Evolutionary conservation across 2,888 invertebrate genomes (phyloP).

Genomic region (Drosophila atroscutellata): DNA sequence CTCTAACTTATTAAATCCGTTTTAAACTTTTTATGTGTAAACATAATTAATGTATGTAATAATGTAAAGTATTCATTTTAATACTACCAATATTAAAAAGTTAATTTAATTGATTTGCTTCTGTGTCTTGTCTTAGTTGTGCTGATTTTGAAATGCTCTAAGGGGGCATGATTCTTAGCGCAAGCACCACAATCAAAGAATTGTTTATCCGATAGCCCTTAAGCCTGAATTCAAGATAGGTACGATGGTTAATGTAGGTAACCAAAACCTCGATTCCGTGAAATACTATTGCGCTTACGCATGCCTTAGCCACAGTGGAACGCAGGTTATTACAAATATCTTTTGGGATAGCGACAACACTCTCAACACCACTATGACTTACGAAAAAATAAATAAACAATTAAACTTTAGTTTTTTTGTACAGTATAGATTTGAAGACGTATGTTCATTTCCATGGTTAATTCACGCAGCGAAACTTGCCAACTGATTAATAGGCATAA

Average conservation of each 20-base stretch:
- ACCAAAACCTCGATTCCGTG: background rate
- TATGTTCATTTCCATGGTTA: background rate
- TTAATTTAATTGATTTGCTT: background rate
- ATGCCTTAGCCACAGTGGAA: no score
- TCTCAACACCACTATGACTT: background rate
- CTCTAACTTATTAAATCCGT: background rate
- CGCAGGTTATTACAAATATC: background rate
- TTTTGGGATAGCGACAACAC: background rate
- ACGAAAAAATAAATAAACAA: background rate
- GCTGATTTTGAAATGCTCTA: background rate
- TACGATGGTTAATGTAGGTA: background rate
- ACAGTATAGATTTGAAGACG: background rate
- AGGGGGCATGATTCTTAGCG: background rate
- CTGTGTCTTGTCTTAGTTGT: background rate
- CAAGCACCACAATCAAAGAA: background rate
- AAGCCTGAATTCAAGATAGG: background rate
- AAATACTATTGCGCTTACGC: background rate
- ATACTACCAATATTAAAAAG: background rate
- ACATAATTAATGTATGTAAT: no score
- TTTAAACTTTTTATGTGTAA: no score
- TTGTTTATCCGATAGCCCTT: background rate
- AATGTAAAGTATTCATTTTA: no score
- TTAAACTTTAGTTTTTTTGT: background rate
- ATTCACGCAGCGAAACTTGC: background rate
- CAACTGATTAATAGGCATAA: conserved; percentile 19